Evolutionary conservation across 2,113 vertebrate species (phyloP).

Genomic region (Amphiprion percula): DNA sequence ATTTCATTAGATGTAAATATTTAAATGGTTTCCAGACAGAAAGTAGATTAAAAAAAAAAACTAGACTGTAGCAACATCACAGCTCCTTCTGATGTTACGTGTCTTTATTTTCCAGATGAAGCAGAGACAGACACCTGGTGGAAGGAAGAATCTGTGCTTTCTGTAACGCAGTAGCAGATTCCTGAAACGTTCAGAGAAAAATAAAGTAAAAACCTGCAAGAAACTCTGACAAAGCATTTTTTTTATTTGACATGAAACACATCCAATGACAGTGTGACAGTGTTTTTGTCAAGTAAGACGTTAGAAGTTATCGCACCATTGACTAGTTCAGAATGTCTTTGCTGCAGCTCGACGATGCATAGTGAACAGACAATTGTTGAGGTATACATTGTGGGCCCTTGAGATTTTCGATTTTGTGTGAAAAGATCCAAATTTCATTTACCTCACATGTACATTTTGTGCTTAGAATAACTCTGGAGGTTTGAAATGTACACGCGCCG

Average conservation of each 20-base stretch:
- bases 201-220: background rate
- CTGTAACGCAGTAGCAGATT: background rate
- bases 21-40: background rate
- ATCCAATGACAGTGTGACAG: constrained; percentile 80
- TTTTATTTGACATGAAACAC: constrained; percentile 81
- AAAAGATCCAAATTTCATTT: constrained; percentile 64
- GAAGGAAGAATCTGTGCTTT: background rate
- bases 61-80: constrained; percentile 3
- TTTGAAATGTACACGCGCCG: constrained; percentile 39
- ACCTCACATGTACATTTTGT: constrained; percentile 75
- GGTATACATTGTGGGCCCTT: constrained; percentile 82
- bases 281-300: constrained; percentile 76
- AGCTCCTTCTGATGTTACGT: background rate
- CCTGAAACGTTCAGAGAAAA: constrained; percentile 8
- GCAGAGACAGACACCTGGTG: constrained; percentile 58
- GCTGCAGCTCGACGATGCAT: constrained; percentile 80
- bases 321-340: constrained; percentile 69
- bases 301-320: constrained; percentile 79
- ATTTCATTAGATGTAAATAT: too few relatives aligned
- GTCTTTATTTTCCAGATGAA: background rate
- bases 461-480: constrained; percentile 73
- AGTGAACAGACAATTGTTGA: constrained; percentile 80
- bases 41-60: background rate
- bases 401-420: constrained; percentile 56
- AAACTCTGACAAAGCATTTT: constrained; percentile 71